These are phyloP conservation scores for Sebastes oblongus DNA, from an alignment of 2,797 vertebrate genomes.

Conservation along the genomic window DNA sequence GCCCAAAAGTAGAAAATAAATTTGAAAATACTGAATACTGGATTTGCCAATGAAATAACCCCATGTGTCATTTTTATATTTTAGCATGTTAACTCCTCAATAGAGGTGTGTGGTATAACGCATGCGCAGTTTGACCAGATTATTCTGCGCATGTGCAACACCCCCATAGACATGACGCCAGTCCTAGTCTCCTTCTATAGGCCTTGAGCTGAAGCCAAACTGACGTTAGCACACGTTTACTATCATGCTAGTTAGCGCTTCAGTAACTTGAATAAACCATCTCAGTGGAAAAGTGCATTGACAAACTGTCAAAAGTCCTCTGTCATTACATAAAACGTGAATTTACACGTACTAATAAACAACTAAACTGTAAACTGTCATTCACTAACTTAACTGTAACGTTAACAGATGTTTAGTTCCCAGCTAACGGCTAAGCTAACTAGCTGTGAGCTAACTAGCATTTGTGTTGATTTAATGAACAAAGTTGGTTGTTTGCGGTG, in stretches of 20 bases:
- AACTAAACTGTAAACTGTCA: not conserved
- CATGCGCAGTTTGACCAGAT: too few relatives aligned
- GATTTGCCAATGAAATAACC: too few relatives aligned
- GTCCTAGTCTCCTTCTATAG: accelerated
- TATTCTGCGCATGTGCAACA: too few relatives aligned
- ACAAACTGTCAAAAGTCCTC: not conserved
- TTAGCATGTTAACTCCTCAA: too few relatives aligned
- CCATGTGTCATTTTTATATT: too few relatives aligned
- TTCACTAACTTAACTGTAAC: not conserved
- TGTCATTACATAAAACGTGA: accelerated
- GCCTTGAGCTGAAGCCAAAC: too few relatives aligned
- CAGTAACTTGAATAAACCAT: not conserved
- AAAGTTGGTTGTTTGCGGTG: not conserved
- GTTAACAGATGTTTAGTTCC: conserved; percentile 68
- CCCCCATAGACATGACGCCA: accelerated
- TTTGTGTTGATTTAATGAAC: not conserved
- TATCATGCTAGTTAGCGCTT: not conserved
- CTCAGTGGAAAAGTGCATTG: not conserved
- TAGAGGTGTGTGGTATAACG: too few relatives aligned
- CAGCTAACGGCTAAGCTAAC: conserved; percentile 40
- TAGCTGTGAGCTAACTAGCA: conserved; percentile 8
- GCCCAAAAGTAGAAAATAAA: too few relatives aligned
- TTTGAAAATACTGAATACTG: too few relatives aligned
- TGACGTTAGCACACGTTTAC: conserved; percentile 48
- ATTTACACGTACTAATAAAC: not conserved